Evolutionary conservation across 2,797 vertebrate species (phyloP), one percentile per base, ranked within the genome.

Genomic region (Fundulus diaphanus): DNA sequence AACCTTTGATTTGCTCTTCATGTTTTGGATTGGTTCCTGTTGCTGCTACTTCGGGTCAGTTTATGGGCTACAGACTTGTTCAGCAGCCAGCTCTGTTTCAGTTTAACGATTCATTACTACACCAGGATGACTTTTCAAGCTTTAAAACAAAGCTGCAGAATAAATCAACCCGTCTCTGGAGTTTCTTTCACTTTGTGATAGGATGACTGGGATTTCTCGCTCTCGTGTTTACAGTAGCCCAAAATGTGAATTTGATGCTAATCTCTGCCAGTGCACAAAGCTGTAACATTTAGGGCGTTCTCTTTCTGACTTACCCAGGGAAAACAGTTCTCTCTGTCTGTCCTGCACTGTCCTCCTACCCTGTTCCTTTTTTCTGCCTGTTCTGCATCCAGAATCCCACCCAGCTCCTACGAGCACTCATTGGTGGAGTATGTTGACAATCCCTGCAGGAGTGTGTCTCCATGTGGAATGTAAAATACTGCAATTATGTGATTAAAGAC

Each of bases 391-490:
- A 83, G 12, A 70, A 31, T 70, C 57, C 66, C 68, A 66, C 70
- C 63, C 4, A 0, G 72, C 72, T 86, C 83, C 84, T 73, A 15
- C 61, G 15, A 84, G 78, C 88, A 85, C 84, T 86, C 74, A 88
- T 76, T 76, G 85, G 83, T 88, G 85, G 87, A 88, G 87, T 87
- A 87, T 82, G 87, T 85, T 15, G 86, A 91, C 87, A 90, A 91
- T 92, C 89, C 89, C 79, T 85, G 78, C 81, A 90, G 88, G 88
- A 89, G 89, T 81, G 85, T 65, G 37, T 66, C 63, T 89, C 79
- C 76, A 84, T 46, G 91, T 92, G 91, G 93, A 94, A 93, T 93
- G 92, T 95, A 91, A 88, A 90, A 88, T 91, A 90, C 81, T 76
- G 87, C 89, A 87, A 89, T 78, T 87, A 85, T 92, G 90, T 67